Evolutionary conservation across 1,140 invertebrate genomes (phyloP).

Genomic region (Cheumatopsyche charites): DNA sequence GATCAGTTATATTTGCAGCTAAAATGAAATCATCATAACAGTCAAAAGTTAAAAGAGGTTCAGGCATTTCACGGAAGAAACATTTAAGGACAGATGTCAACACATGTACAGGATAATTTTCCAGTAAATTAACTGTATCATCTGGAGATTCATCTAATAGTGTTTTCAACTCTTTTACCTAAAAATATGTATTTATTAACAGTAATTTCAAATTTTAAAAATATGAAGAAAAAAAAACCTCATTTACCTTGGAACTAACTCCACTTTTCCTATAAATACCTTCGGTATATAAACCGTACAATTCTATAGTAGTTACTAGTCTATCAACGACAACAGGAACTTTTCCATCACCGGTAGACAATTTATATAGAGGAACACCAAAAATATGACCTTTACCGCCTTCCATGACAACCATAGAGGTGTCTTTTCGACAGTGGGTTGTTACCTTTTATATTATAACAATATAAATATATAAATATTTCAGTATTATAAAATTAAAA

Average conservation of each 20-base stretch:
- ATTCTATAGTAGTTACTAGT: conserved; percentile 88
- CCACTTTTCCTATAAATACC: conserved; percentile 94
- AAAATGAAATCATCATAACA: conserved; percentile 93
- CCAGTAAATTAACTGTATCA: conserved; percentile 69
- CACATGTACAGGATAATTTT: conserved; percentile 85
- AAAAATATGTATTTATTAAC: conserved; percentile 3
- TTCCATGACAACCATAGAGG: conserved; percentile 57
- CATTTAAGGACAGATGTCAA: conserved; percentile 89
- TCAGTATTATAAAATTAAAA: conserved; percentile 6
- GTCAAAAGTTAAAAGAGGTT: conserved; percentile 91
- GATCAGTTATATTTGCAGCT: conserved; percentile 81
- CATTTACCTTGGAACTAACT: conserved; percentile 71
- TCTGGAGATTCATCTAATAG: conserved; percentile 77
- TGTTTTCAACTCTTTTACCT: conserved; percentile 73
- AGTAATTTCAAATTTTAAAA: background rate
- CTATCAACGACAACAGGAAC: conserved; percentile 87
- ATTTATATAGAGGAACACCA: conserved; percentile 73
- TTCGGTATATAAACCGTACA: conserved; percentile 89
- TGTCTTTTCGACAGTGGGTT: conserved; percentile 67
- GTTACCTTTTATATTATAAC: conserved; percentile 53
- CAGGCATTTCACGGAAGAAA: conserved; percentile 91
- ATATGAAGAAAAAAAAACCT: background rate
- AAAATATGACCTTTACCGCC: conserved; percentile 72
- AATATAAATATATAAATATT: conserved; percentile 18
- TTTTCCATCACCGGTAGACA: conserved; percentile 78